These are phyloP conservation scores for Meriones unguiculatus DNA, from an alignment of 2,113 vertebrate genomes.

Conservation along the genomic window DNA sequence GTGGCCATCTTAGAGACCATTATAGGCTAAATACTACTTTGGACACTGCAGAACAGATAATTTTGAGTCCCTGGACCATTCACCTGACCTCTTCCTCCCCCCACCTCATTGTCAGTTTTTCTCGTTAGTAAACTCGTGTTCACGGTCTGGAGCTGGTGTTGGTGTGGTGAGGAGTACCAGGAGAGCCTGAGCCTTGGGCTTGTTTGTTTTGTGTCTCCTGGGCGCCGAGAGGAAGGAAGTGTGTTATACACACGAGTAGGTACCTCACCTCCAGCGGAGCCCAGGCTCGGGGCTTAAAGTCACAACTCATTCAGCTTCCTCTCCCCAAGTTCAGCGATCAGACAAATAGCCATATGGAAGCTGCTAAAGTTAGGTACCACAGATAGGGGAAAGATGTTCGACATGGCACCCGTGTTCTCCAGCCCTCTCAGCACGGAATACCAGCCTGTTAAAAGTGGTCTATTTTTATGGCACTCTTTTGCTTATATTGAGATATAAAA, in stretches of 20 bases:
- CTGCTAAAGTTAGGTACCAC: constrained; percentile 89
- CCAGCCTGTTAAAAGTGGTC: constrained; percentile 90
- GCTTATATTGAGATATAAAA: constrained; percentile 92
- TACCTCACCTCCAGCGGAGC: constrained; percentile 79
- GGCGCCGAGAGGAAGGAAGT: constrained; percentile 40
- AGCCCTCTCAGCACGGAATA: constrained; percentile 87
- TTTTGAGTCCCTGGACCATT: neutral
- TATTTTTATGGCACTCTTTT: constrained; percentile 92
- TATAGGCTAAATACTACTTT: rapidly evolving
- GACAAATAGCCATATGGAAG: constrained; percentile 91
- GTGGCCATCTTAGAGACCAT: neutral
- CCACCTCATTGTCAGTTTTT: rapidly evolving
- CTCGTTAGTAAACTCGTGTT: rapidly evolving
- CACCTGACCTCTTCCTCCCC: no score
- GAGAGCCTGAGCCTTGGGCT: neutral
- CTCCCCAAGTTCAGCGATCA: constrained; percentile 87
- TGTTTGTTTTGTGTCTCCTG: constrained; percentile 68
- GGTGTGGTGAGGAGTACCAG: neutral
- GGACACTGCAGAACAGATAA: rapidly evolving
- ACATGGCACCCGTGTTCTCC: constrained; percentile 84
- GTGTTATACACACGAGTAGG: constrained; percentile 56
- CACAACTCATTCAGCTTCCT: constrained; percentile 81
- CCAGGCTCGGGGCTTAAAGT: constrained; percentile 66
- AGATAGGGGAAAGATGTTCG: constrained; percentile 87
- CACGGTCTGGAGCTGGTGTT: rapidly evolving